Evolutionary conservation across 2,888 invertebrate genomes (phyloP).

Genomic region (Nemotelus pantherinus): DNA sequence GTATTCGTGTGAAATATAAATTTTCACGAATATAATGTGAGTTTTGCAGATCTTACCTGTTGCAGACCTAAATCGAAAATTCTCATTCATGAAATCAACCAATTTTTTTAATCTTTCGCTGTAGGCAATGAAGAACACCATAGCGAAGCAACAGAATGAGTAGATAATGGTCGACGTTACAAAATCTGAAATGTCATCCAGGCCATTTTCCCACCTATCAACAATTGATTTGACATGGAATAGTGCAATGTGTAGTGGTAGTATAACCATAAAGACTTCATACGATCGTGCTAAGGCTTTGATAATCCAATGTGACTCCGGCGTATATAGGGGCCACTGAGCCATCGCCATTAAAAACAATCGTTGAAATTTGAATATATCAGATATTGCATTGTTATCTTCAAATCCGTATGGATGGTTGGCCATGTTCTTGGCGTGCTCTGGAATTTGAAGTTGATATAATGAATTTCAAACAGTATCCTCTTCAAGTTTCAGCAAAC

Average conservation of each 20-base stretch:
- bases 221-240: constrained; percentile 37
- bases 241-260: constrained; percentile 34
- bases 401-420: too few species aligned
- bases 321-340: background rate
- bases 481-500: too few species aligned
- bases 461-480: too few species aligned
- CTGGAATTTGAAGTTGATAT: too few species aligned
- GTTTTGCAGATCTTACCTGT: constrained; percentile 55
- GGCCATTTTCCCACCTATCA: constrained; percentile 35
- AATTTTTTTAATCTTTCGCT: constrained; percentile 62
- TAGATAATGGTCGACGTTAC: constrained; percentile 46
- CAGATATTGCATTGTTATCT: background rate
- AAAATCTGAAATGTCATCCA: constrained; percentile 44
- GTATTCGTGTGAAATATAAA: background rate
- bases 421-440: too few species aligned
- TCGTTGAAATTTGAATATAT: constrained; percentile 17
- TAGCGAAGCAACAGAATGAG: constrained; percentile 42
- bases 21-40: background rate
- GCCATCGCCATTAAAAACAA: background rate
- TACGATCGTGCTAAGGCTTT: background rate
- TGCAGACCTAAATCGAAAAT: constrained; percentile 65
- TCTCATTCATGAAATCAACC: constrained; percentile 60
- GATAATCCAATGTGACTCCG: background rate
- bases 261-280: constrained; percentile 29
- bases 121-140: constrained; percentile 60